A percentile compares a stretch with the other conserved stretches of the same genome.
These are phyloP conservation scores for Hypena proboscidalis DNA, from an alignment of 2,888 invertebrate species.

Conservation along the genomic window DNA sequence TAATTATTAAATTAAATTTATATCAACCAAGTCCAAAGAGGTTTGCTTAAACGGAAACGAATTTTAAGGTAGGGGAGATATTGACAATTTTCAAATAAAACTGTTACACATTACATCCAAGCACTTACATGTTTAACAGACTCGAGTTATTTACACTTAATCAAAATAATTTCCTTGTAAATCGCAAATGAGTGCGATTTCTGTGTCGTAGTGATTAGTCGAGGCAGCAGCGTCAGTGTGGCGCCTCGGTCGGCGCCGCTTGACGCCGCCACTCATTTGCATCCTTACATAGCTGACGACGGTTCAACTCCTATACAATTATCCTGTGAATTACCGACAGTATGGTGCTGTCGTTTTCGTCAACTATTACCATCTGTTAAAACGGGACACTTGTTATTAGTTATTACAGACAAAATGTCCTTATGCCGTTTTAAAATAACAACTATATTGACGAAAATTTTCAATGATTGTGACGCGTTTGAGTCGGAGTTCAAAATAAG, in stretches of 20 bases:
- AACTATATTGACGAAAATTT: too few relatives aligned
- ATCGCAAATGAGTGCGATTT: constrained; percentile 38
- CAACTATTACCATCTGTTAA: not conserved
- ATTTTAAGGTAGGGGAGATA: too few relatives aligned
- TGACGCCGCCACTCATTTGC: constrained; percentile 68
- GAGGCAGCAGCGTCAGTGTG: constrained; percentile 50
- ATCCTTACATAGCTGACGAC: constrained; percentile 60
- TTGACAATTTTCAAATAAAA: too few relatives aligned
- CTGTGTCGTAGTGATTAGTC: constrained; percentile 55
- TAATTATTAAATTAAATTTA: too few relatives aligned
- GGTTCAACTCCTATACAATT: constrained; percentile 35
- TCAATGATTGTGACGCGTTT: too few relatives aligned
- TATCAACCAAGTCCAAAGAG: too few relatives aligned
- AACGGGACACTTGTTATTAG: too few relatives aligned
- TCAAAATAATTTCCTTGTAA: constrained; percentile 37
- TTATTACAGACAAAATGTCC: too few relatives aligned
- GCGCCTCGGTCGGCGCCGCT: constrained; percentile 43
- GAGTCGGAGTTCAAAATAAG: too few relatives aligned
- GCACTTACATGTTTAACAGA: not conserved
- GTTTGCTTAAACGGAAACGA: too few relatives aligned
- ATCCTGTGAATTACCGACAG: constrained; percentile 25
- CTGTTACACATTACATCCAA: too few relatives aligned
- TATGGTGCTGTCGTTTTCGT: constrained; percentile 9
- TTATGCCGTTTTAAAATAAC: too few relatives aligned
- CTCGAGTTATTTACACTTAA: constrained; percentile 15